phyloP scores from a whole-genome alignment of 2,113 vertebrate genomes.

The Macheiramphus alcinus region DNA sequence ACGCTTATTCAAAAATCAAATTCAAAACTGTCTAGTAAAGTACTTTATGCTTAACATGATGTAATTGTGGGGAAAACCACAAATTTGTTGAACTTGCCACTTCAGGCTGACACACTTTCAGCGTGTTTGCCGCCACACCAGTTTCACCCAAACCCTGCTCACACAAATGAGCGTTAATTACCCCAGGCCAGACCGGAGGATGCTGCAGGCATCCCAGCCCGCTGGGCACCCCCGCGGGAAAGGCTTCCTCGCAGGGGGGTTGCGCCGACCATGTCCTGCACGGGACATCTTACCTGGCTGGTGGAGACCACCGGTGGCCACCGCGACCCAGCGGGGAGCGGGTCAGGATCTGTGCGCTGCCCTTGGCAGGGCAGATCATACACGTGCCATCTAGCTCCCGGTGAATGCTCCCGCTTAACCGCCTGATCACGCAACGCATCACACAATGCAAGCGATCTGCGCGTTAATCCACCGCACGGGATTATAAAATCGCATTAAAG shows the following conservation, averaged over 20 bases:
- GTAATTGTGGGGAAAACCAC: accelerated
- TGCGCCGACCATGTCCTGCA: accelerated
- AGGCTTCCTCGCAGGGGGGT: background rate
- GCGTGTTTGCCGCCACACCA: accelerated
- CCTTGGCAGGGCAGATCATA: background rate
- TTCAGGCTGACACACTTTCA: background rate
- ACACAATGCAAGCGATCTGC: accelerated
- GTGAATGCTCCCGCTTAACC: accelerated
- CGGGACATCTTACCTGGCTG: background rate
- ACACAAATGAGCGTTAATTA: no score
- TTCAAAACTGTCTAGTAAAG: background rate
- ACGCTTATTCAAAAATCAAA: background rate
- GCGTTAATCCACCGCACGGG: accelerated
- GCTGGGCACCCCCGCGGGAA: no score
- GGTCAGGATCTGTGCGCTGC: accelerated
- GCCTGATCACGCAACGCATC: accelerated
- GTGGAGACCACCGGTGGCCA: background rate
- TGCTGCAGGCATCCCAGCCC: background rate
- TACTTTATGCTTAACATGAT: accelerated
- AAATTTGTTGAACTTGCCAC: background rate
- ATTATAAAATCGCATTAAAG: background rate
- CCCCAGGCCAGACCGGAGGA: background rate
- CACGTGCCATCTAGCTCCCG: accelerated
- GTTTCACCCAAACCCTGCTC: background rate
- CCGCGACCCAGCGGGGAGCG: accelerated